phyloP scores from a whole-genome alignment of 2,113 vertebrate species.

The Electrona antarctica region DNA sequence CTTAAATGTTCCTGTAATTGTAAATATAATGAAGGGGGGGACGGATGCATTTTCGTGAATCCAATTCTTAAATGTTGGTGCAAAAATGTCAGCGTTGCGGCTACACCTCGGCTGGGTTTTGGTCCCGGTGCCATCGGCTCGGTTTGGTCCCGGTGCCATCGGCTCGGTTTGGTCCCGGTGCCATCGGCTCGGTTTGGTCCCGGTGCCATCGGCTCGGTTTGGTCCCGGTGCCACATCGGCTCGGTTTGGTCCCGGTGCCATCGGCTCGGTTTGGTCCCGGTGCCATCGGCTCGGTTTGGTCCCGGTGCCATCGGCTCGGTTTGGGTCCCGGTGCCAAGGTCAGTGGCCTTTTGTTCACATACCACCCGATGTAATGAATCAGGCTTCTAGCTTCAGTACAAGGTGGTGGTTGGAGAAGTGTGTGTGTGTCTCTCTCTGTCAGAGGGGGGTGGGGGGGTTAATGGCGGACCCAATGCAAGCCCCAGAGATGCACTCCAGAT shows the following conservation, averaged over 20 bases:
- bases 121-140: too few species aligned
- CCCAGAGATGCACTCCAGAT: constrained; percentile 12
- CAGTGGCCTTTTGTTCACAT: not conserved
- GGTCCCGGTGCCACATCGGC: too few species aligned
- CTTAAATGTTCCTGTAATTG: not conserved
- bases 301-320: too few species aligned
- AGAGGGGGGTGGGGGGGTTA: not conserved
- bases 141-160: too few species aligned
- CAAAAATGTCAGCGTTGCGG: not conserved
- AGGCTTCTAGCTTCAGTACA: not conserved
- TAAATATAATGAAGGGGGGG: not conserved
- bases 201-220: too few species aligned
- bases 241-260: too few species aligned
- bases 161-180: too few species aligned
- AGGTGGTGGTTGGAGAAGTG: not conserved
- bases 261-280: too few species aligned
- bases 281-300: too few species aligned
- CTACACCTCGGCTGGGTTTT: not conserved
- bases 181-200: too few species aligned
- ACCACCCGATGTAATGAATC: not conserved
- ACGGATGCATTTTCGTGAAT: not conserved
- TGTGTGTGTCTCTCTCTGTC: not conserved
- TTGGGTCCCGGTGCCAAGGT: not conserved
- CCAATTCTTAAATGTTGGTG: not conserved
- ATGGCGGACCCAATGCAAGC: not conserved